Conservation (phyloP, 1,140 invertebrate genomes). For the Copidosoma floridanum region DNA sequence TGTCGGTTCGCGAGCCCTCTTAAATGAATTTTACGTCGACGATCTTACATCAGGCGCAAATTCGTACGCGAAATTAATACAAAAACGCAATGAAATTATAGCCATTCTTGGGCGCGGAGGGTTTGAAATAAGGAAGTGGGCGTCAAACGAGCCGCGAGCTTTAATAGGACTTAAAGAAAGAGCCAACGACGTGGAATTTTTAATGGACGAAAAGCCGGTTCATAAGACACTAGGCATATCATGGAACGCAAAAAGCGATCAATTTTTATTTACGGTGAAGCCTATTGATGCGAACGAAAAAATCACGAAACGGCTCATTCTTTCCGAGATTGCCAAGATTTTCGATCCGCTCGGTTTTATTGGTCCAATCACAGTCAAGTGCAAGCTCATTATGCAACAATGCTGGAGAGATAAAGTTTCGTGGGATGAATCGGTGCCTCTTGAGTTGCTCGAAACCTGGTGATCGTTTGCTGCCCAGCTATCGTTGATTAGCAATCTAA, state of each 20-base stretch:
- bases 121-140: slow-evolving; percentile 11
- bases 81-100: not conserved
- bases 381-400: not conserved
- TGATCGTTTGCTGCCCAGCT: no score
- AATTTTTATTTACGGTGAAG: not conserved
- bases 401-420: not conserved
- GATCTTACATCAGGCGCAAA: no score
- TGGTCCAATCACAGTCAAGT: not conserved
- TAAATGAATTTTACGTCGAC: no score
- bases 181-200: not conserved
- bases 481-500: not conserved
- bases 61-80: not conserved
- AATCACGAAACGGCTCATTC: not conserved
- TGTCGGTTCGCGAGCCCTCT: no score
- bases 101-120: not conserved
- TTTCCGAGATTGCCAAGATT: not conserved
- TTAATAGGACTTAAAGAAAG: not conserved
- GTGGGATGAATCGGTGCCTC: slow-evolving; percentile 10
- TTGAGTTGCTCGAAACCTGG: no score
- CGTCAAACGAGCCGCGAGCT: not conserved
- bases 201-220: not conserved
- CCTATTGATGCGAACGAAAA: not conserved
- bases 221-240: not conserved
- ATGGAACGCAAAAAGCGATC: not conserved
- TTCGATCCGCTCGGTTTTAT: not conserved